Conservation (phyloP, 2,888 invertebrate species). For the Adineta ricciae region DNA sequence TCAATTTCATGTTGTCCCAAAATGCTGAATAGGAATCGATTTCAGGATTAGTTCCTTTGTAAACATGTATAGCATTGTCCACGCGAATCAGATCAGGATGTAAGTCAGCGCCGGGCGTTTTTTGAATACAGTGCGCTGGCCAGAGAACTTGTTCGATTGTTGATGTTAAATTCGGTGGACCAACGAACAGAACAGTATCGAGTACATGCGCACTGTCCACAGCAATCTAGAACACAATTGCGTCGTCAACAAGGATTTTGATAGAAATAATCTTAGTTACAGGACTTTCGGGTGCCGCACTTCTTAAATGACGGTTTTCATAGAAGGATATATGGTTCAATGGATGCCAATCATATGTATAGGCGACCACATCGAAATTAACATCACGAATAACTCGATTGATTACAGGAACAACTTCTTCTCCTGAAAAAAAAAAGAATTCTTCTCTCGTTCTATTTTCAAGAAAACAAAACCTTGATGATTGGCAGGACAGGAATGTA, state of each 20-base stretch:
- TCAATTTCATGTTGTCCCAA: conserved; percentile 87
- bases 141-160: conserved; percentile 74
- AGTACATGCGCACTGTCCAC: conserved; percentile 66
- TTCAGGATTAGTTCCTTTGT: conserved; percentile 73
- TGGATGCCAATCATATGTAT: conserved; percentile 94
- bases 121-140: conserved; percentile 90
- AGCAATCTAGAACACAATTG: conserved; percentile 54
- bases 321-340: conserved; percentile 87
- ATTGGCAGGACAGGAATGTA: conserved; percentile 77
- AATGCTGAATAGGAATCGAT: conserved; percentile 95
- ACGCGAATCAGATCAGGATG: conserved; percentile 70
- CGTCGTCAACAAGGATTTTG: too few relatives aligned
- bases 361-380: conserved; percentile 72
- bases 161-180: conserved; percentile 58
- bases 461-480: conserved; percentile 56
- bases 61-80: conserved; percentile 40
- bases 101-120: conserved; percentile 84
- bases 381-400: conserved; percentile 58
- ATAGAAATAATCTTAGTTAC: too few relatives aligned
- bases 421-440: conserved; percentile 38
- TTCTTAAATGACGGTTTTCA: conserved; percentile 63
- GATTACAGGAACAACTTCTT: conserved; percentile 73
- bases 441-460: background rate
- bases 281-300: background rate
- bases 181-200: conserved; percentile 83